These are phyloP conservation scores for Aporophyla nigra DNA, from an alignment of 2,888 invertebrate genomes.

Conservation along the genomic window DNA sequence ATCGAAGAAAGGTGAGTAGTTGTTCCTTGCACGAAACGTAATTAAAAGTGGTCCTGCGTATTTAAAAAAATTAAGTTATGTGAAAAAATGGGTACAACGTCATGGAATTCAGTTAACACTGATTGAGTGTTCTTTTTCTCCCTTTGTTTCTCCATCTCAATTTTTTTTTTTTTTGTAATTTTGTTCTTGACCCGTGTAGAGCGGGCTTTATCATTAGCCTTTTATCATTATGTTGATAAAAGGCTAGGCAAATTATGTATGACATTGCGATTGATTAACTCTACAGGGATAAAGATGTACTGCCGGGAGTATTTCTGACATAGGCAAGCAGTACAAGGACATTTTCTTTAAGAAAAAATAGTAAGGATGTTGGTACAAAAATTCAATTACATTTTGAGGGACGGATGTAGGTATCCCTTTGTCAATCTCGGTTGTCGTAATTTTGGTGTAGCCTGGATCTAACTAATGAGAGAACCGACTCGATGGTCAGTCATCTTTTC, in stretches of 20 bases:
- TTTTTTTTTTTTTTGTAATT: too few relatives aligned
- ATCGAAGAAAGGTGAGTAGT: too few relatives aligned
- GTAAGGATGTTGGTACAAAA: neutral
- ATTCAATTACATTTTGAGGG: conserved; percentile 5
- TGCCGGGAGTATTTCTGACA: neutral
- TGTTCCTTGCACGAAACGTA: too few relatives aligned
- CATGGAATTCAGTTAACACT: too few relatives aligned
- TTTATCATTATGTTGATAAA: too few relatives aligned
- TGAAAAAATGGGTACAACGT: too few relatives aligned
- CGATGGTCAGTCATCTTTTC: neutral
- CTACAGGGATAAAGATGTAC: neutral
- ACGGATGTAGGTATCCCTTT: conserved; percentile 9
- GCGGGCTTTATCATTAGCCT: too few relatives aligned
- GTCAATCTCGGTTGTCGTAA: conserved; percentile 3
- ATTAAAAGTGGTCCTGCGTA: too few relatives aligned
- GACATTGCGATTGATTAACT: neutral
- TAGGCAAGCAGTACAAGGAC: neutral
- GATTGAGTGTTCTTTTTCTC: too few relatives aligned
- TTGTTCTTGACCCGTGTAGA: too few relatives aligned
- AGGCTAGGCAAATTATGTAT: neutral
- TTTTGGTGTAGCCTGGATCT: conserved; percentile 5
- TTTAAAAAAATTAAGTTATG: too few relatives aligned
- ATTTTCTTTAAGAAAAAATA: neutral
- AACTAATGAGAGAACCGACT: neutral
- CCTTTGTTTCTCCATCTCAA: too few relatives aligned